A percentile compares a stretch with the other conserved stretches of the same genome.
Conservation (phyloP, 2,797 vertebrate genomes). For the Sylvilagus floridanus region DNA sequence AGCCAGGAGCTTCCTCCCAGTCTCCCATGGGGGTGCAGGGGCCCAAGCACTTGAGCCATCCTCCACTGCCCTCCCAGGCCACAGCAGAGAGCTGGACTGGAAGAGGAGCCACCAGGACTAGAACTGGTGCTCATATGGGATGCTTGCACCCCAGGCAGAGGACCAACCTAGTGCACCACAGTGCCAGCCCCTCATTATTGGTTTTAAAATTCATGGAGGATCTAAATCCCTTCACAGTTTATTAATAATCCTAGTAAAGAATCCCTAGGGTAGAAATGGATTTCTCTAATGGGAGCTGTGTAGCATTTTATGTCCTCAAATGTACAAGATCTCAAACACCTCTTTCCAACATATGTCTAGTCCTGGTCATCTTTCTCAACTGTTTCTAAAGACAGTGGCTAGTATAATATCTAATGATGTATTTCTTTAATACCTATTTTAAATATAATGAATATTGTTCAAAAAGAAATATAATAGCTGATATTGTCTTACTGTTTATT, state of each 20-base stretch:
- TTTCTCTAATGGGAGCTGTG: constrained; percentile 50
- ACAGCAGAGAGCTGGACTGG: no score
- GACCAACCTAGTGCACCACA: no score
- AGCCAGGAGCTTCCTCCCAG: no score
- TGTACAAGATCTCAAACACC: constrained; percentile 34
- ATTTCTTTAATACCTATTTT: constrained; percentile 20
- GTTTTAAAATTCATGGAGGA: constrained; percentile 49
- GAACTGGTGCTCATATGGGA: no score
- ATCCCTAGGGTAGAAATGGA: constrained; percentile 54
- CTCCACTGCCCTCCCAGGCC: no score
- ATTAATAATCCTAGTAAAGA: constrained; percentile 58
- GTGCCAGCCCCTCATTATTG: neutral
- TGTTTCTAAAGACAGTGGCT: neutral
- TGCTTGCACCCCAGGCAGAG: no score
- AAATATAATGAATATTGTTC: constrained; percentile 15
- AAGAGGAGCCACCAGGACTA: no score
- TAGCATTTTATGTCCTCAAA: constrained; percentile 56
- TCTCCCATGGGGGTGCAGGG: no score
- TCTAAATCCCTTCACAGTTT: constrained; percentile 12
- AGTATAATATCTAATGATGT: neutral
- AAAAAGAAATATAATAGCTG: constrained; percentile 17
- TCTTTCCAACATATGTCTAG: neutral
- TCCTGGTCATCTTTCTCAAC: constrained; percentile 29
- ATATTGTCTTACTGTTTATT: neutral
- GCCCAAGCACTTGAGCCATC: no score